Evolutionary conservation across 1,140 invertebrate genomes (phyloP), one percentile per base, ranked within the genome.

Genomic region (Bombyx mandarina): DNA sequence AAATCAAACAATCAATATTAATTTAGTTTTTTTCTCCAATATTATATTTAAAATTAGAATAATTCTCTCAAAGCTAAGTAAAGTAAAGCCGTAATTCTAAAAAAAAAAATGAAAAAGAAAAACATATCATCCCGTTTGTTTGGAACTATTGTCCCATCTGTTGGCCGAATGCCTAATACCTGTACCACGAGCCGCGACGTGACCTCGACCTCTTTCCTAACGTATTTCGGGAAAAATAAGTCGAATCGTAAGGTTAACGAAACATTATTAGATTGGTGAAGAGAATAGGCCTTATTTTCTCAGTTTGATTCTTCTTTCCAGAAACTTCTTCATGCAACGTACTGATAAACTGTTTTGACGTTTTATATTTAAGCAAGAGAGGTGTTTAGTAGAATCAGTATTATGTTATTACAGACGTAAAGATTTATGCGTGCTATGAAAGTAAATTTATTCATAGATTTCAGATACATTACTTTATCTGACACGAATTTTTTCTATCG

Each of bases 151-250:
- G 67, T 68, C 56, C 64, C 76, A 79, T 77, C 75, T 79, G 77
- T 80, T 82, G 79, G 79, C 79, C 61, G 50, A 58, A 51, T 66
- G 79, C 80, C 78, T 73, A 82, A 73, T 73, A 74, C 60, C 66
- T 68, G 65, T 43, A 44, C 12, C 26, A 22, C 42, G 42, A 45
- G 57, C 47, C 45, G 45, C 51, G 52, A 59, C 43, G 50, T 42
- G 50, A 57, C 62, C 62, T 58, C 62, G 62, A 63, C 57, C 58
- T 57, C 46, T 59, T 63, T 63, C 26, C 8, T 26, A 53, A 56
- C 57, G 46, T 62, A 64, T 58, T 64, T 64, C 58, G 62, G 52
- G 51, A 51, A 56, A 60, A 57, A 57, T 57, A 57, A 57, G 51
- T 22, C 6, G 45, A 43, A 57, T 57, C 51, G 43, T 49, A 18